phyloP scores from a whole-genome alignment of 2,113 vertebrate genomes.

The Pelecanus crispus region DNA sequence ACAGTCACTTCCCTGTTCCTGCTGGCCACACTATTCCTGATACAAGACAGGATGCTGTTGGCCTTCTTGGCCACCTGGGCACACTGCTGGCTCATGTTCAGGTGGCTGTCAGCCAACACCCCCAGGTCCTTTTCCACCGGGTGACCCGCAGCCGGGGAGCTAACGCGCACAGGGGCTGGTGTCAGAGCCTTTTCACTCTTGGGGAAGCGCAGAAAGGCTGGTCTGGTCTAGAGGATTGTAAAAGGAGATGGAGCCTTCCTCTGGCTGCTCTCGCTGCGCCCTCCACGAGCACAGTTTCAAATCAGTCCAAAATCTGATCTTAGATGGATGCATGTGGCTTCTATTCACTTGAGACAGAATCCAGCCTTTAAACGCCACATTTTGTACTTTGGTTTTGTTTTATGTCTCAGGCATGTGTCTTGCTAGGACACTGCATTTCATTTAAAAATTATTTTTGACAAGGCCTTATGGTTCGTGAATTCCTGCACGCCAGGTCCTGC shows the following conservation, averaged over 20 bases:
- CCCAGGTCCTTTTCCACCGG: no score
- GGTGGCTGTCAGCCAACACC: no score
- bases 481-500: constrained; percentile 15
- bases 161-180: fast-evolving
- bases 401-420: constrained; percentile 11
- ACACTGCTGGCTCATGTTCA: no score
- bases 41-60: no score
- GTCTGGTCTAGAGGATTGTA: not conserved
- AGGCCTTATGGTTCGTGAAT: not conserved
- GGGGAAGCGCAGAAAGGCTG: not conserved
- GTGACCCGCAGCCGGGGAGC: not conserved
- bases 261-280: not conserved
- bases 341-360: constrained; percentile 17
- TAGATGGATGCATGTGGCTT: constrained; percentile 32
- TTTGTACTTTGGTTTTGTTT: constrained; percentile 21
- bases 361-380: constrained; percentile 13
- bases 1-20: no score
- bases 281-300: not conserved
- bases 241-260: not conserved
- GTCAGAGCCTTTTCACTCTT: not conserved
- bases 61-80: no score
- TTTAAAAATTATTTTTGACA: constrained; percentile 45
- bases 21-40: no score
- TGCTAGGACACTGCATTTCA: constrained; percentile 38
- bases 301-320: constrained; percentile 9